Conservation (phyloP, 1,140 invertebrate species). For the Neodiprion lecontei region DNA sequence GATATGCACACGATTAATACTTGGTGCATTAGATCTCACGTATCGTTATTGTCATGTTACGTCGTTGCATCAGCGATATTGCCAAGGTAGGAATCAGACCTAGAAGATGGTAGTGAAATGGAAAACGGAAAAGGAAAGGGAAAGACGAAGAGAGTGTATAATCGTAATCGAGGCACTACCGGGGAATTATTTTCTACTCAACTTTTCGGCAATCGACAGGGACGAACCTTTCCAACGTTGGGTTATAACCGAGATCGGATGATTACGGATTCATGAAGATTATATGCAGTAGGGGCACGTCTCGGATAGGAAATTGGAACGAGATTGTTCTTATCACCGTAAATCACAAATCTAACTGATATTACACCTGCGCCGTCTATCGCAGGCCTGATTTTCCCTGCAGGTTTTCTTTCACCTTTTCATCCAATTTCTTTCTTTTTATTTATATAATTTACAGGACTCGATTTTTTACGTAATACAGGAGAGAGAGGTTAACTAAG, state of each 20-base stretch:
- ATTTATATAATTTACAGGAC: neutral
- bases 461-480: neutral
- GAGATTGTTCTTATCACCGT: slow-evolving; percentile 49
- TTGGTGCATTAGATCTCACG: too few species aligned
- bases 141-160: too few species aligned
- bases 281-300: slow-evolving; percentile 48
- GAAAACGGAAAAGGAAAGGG: neutral
- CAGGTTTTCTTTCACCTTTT: neutral
- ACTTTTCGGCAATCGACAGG: neutral
- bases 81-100: too few species aligned
- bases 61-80: too few species aligned
- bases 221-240: neutral
- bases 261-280: slow-evolving; percentile 53
- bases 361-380: slow-evolving; percentile 22
- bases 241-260: slow-evolving; percentile 18
- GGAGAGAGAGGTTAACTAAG: neutral
- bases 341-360: slow-evolving; percentile 43
- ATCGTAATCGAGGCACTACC: too few species aligned
- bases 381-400: neutral
- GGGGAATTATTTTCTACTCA: neutral
- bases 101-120: too few species aligned
- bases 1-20: too few species aligned
- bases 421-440: neutral
- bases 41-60: too few species aligned
- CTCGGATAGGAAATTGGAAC: slow-evolving; percentile 45